Evolutionary conservation across 2,888 invertebrate species (phyloP).

Genomic region (Maniola hyperantus): DNA sequence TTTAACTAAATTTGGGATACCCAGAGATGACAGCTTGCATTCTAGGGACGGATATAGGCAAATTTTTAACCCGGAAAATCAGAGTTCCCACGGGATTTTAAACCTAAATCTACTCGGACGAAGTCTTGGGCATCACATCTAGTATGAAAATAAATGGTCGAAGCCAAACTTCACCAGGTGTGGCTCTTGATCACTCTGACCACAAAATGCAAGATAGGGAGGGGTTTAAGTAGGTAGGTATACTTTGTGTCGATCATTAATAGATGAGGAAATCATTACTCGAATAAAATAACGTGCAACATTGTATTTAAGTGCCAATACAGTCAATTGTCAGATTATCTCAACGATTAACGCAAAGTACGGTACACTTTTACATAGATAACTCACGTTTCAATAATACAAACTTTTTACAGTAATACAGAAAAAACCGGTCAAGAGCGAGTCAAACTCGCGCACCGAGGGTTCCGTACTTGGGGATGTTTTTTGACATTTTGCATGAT

Average conservation of each 20-base stretch:
- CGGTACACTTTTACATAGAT: background rate
- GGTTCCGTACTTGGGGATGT: too few species aligned
- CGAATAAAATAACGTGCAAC: background rate
- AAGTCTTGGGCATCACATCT: too few species aligned
- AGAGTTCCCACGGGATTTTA: too few species aligned
- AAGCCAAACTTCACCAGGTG: background rate
- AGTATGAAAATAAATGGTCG: background rate
- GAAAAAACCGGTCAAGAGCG: too few species aligned
- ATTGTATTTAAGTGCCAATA: constrained; percentile 3
- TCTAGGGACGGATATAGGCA: too few species aligned
- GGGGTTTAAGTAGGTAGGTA: background rate
- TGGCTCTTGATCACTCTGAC: background rate
- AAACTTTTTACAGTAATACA: background rate
- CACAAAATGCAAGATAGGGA: background rate
- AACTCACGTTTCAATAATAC: background rate
- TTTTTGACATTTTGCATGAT: too few species aligned
- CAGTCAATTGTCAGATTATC: background rate
- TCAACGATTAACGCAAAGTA: background rate
- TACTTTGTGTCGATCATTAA: background rate
- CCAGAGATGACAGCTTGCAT: too few species aligned
- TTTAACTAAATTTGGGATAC: too few species aligned
- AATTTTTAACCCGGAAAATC: too few species aligned
- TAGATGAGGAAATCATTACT: background rate
- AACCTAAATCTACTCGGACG: too few species aligned
- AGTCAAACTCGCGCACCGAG: too few species aligned